Evolutionary conservation across 2,888 invertebrate genomes (phyloP), one percentile per base, ranked within the genome.

Genomic region (Lucinisca nassula): DNA sequence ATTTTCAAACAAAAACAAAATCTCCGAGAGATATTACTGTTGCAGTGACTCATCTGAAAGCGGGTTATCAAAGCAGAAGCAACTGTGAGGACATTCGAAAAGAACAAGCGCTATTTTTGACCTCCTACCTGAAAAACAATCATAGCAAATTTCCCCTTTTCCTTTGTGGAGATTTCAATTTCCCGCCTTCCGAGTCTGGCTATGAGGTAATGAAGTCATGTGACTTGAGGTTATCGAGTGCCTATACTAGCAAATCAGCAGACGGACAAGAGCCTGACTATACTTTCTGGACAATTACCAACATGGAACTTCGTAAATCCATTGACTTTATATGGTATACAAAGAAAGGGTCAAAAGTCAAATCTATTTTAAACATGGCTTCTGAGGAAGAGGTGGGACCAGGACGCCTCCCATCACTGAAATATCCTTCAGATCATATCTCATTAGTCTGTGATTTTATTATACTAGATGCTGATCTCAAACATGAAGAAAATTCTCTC

Each of bases 391-490:
- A 98, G 92, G 97, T 98, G 79, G 98, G 98, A 0, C 96, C 97
- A 77, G 97, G 97, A 90, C 97, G 98, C 73, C 97, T 98, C 32
- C 98, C 98, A 0, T 97, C 97, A 78, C 97, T 97, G 90, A 96
- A 96, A 78, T 98, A 98, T 96, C 98, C 98, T 0, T 98, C 98
- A 0, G 98, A 98, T 96, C 98, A 98, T 95, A 97, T 98, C 93
- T 98, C 98, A 0, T 96, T 98, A 86, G 97, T 95, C 1, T 92
- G 92, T 89, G 95, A 95, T 80, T 90, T 95, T 77, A n/a, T n/a
- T n/a, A 78, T 88, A 30, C 40, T 92, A n/a, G 76, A 76, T 35
- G 17, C 10, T 55, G 55, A 55, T 14, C 8, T 55, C 40, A 14
- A 40, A 40, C 8, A 40, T 6, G 8, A 6, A 14, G 8, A 6